These are phyloP conservation scores for Cydia pomonella DNA, from an alignment of 1,140 invertebrate species.

Conservation along the genomic window DNA sequence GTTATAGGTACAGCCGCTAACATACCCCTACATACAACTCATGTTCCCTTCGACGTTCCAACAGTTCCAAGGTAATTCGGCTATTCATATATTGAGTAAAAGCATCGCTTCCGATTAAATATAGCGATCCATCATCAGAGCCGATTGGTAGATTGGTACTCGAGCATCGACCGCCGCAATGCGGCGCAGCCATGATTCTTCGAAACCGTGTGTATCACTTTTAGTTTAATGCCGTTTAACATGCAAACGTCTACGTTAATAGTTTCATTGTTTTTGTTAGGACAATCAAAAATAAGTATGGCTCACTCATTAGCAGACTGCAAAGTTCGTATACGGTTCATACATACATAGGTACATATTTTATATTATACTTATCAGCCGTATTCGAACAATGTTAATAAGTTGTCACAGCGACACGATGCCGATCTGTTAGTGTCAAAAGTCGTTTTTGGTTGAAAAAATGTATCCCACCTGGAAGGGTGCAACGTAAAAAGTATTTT, in stretches of 20 bases:
- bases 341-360: too few species aligned
- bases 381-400: too few species aligned
- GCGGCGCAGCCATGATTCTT: slow-evolving; percentile 14
- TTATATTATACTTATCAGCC: too few species aligned
- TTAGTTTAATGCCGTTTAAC: neutral
- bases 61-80: neutral
- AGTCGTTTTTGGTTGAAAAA: too few species aligned
- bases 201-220: neutral
- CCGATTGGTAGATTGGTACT: neutral
- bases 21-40: neutral
- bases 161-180: slow-evolving; percentile 19
- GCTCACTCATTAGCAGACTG: neutral
- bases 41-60: neutral
- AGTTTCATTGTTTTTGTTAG: neutral
- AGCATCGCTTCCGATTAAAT: slow-evolving; percentile 25
- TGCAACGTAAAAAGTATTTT: too few species aligned
- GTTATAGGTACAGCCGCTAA: too few species aligned
- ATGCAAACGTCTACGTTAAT: neutral
- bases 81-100: neutral
- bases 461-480: too few species aligned
- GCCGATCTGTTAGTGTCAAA: too few species aligned
- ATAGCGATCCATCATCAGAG: slow-evolving; percentile 19
- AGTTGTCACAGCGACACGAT: too few species aligned
- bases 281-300: neutral
- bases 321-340: too few species aligned